phyloP scores from a whole-genome alignment of 2,888 invertebrate species.

The Zeuzera pyrina region DNA sequence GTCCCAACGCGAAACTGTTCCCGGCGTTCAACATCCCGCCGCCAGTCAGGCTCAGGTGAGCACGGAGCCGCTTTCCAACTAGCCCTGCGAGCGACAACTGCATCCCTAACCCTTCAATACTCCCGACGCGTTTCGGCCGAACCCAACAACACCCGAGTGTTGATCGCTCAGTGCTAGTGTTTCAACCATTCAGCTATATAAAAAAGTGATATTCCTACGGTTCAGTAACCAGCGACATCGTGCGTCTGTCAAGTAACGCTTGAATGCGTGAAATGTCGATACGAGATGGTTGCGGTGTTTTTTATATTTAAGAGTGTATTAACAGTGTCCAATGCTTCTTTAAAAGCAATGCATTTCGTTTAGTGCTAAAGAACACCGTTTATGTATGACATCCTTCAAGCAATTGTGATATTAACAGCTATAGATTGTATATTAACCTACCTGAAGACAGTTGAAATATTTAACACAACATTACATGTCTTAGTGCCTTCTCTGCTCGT shows the following conservation, averaged over 20 bases:
- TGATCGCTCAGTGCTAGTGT: constrained; percentile 30
- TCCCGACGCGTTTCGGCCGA: not conserved
- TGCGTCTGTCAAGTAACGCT: constrained; percentile 37
- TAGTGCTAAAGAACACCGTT: no score
- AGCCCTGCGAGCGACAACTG: constrained; percentile 8
- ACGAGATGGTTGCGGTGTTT: constrained; percentile 27
- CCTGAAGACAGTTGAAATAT: no score
- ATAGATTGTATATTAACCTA: no score
- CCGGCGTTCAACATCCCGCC: constrained; percentile 81
- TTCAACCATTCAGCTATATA: constrained; percentile 29
- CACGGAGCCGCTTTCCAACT: constrained; percentile 17
- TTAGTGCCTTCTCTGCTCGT: no score
- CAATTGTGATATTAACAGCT: no score
- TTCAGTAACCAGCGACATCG: constrained; percentile 32
- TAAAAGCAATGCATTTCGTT: not conserved
- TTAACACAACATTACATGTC: no score
- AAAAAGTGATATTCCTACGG: constrained; percentile 38
- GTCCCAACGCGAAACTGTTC: constrained; percentile 79
- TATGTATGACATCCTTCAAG: no score
- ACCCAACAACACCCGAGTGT: constrained; percentile 17
- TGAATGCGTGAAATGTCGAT: constrained; percentile 46
- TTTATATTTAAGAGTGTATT: not conserved
- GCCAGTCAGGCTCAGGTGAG: constrained; percentile 75
- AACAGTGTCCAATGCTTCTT: constrained; percentile 1
- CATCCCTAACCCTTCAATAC: constrained; percentile 12